Conservation (phyloP, 2,113 vertebrate species). For the Cyphomyrus discorhynchus region DNA sequence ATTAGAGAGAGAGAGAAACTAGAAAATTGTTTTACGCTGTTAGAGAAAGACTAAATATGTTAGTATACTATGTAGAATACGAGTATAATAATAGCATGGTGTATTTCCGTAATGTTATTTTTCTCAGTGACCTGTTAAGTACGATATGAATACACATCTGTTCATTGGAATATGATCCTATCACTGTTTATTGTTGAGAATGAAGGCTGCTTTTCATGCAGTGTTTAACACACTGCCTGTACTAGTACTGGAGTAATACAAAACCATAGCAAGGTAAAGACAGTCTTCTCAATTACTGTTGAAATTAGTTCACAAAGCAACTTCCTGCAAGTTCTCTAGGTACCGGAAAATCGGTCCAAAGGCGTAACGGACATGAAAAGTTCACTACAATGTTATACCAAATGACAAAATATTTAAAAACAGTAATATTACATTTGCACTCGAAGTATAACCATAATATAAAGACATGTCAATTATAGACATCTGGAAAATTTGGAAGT, state of each 20-base stretch:
- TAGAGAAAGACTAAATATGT: conserved; percentile 38
- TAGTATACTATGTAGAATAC: not conserved
- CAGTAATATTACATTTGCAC: not conserved
- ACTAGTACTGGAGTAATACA: not conserved
- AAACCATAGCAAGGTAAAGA: not conserved
- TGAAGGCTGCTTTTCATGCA: not conserved
- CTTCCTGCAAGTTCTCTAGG: not conserved
- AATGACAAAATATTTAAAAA: not conserved
- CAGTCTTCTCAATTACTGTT: not conserved
- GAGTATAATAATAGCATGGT: not conserved
- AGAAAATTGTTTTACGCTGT: conserved; percentile 64
- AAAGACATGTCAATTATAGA: not conserved
- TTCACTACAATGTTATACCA: not conserved
- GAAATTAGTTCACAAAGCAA: not conserved
- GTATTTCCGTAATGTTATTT: not conserved
- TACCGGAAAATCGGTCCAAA: not conserved
- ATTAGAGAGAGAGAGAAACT: conserved; percentile 51
- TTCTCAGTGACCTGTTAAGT: too few species aligned
- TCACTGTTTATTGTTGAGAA: not conserved
- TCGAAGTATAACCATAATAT: not conserved
- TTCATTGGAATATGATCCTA: not conserved
- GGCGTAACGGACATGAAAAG: not conserved
- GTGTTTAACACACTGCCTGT: not conserved
- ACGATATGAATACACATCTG: not conserved
- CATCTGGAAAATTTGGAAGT: not conserved